A percentile compares a stretch with the other conserved stretches of the same genome.
Conservation (phyloP, 2,113 vertebrate genomes). For the Pantherophis guttatus region DNA sequence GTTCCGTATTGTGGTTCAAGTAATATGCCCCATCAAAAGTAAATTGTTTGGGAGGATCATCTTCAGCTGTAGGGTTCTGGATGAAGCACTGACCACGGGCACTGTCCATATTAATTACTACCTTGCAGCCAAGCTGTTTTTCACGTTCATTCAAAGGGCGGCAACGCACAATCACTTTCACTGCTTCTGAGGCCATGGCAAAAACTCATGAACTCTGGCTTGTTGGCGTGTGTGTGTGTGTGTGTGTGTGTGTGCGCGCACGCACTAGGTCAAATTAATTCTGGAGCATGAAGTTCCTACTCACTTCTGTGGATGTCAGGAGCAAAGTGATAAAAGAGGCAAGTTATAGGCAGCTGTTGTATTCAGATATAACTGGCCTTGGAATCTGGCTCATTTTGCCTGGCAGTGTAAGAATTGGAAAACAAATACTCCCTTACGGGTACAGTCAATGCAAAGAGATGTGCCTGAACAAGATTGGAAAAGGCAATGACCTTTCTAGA, state of each 20-base stretch:
- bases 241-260: too few relatives aligned
- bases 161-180: slow-evolving; percentile 85
- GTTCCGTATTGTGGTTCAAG: slow-evolving; percentile 78
- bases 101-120: slow-evolving; percentile 73
- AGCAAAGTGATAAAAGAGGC: background rate
- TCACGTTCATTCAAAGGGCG: slow-evolving; percentile 78
- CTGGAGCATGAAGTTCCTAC: background rate
- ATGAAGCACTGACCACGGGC: slow-evolving; percentile 79
- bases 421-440: background rate
- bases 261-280: background rate
- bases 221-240: background rate
- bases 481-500: background rate
- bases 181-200: slow-evolving; percentile 76
- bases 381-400: background rate
- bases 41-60: slow-evolving; percentile 84
- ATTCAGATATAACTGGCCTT: accelerated
- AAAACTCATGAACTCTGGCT: background rate
- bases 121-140: slow-evolving; percentile 69
- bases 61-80: slow-evolving; percentile 62
- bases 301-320: background rate
- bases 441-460: background rate
- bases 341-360: background rate
- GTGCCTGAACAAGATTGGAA: background rate
- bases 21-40: slow-evolving; percentile 84
- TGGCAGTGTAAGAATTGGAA: background rate